A percentile compares a stretch with the other conserved stretches of the same genome.
Conservation (phyloP, 2,113 vertebrate genomes). For the Mixornis gularis region DNA sequence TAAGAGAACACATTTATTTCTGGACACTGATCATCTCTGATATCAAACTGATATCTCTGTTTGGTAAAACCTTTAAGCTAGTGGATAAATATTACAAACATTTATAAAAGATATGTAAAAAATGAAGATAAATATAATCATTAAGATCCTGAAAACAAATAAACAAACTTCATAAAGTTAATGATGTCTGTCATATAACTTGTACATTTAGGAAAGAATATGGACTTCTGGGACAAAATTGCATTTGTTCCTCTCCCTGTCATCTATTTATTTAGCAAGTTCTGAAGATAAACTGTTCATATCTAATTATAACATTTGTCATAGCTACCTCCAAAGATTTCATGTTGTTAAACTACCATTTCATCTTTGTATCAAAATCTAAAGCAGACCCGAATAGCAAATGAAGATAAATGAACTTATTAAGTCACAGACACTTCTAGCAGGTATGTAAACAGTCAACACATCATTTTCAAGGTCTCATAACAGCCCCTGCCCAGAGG, state of each 20-base stretch:
- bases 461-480: not conserved
- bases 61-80: not conserved
- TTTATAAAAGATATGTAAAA: not conserved
- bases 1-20: not conserved
- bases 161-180: not conserved
- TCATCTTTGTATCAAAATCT: not conserved
- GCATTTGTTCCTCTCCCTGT: not conserved
- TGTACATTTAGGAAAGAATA: not conserved
- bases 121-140: not conserved
- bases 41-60: not conserved
- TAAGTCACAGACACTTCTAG: not conserved
- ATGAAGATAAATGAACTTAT: slow-evolving; percentile 54
- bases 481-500: not conserved
- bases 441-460: not conserved
- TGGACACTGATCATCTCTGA: not conserved
- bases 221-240: not conserved
- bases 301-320: not conserved
- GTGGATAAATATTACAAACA: not conserved
- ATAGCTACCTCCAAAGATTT: slow-evolving; percentile 2
- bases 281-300: not conserved
- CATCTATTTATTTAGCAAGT: not conserved
- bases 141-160: not conserved
- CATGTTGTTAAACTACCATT: not conserved
- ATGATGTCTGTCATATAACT: not conserved
- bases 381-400: slow-evolving; percentile 13